Base-by-base conservation (phyloP, 2,797 vertebrate genomes). In the Xenentodon cancila region DNA sequence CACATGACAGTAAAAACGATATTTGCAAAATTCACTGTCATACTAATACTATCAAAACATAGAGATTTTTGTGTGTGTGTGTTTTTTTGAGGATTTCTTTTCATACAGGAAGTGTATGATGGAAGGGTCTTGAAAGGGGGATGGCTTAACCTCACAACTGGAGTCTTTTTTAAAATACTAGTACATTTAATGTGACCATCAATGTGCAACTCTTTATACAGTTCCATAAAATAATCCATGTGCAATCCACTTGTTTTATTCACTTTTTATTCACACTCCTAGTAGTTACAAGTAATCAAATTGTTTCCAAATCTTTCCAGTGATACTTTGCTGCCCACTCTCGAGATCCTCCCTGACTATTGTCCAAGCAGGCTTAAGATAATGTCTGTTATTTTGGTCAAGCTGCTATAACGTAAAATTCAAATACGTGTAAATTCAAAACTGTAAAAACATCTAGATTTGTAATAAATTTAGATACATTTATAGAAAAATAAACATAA, bases 371-470 rank as follows among this genome's bases (percentile, higher is more conserved):
- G 49, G 71, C 77, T 86, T 53, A 88, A 86, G 87, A 89, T 77
- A 50, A 52, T 91, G 88, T 93, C 88, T 91, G 87, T 77, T 67
- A 49, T 66, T 83, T 82, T 84, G 84, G 80, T 79, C 59, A 75
- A 65, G 82, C 74, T 85, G 70, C 77, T 74, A 37, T 49, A 48
- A 84, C 71, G 71, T 16, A 73, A 70, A 8, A 66, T 53, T 56
- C 12, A 57, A 68, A 79, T 65, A 72, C 60, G 45, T 40, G 4
- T 18, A 55, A 18, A 21, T 64, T 20, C 15, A 22, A 0, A 0
- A 9, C 0, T 46, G 19, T 9, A 46, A 43, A 46, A 19, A 46
- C 21, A 20, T 19, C 9, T 9, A 11, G 8, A 18, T 8, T 47
- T 13, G 4, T 13, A 6, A 37, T 37, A 37, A 37, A 2, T 13